These are phyloP conservation scores for Porites evermanni DNA, from an alignment of 92 coral and sea anemone species.

Conservation along the genomic window DNA sequence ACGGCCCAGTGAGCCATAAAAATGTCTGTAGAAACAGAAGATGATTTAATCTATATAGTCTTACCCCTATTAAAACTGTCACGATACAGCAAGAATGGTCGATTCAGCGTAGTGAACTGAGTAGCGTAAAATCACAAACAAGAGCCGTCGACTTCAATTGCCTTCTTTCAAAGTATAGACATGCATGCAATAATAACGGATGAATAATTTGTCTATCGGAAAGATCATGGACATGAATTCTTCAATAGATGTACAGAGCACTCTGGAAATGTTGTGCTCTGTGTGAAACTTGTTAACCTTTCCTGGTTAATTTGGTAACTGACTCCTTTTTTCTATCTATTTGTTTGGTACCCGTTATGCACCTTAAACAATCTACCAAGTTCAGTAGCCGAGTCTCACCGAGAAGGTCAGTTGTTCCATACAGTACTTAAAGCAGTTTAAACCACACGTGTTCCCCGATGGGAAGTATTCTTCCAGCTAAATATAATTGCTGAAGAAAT, in stretches of 20 bases:
- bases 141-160: background rate
- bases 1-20: background rate
- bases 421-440: no score
- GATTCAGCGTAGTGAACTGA: conserved; percentile 6
- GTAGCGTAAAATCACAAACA: background rate
- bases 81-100: background rate
- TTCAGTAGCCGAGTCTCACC: no score
- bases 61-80: conserved; percentile 11
- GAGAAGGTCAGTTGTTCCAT: no score
- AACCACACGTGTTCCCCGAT: no score
- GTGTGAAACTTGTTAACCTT: background rate
- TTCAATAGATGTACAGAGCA: background rate
- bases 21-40: conserved; percentile 16
- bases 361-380: conserved; percentile 17
- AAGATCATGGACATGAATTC: conserved; percentile 11
- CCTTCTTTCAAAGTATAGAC: background rate
- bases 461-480: no score
- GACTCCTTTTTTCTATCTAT: background rate
- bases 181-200: background rate
- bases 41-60: conserved; percentile 26
- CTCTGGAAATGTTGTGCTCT: background rate
- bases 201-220: background rate
- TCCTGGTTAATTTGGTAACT: background rate
- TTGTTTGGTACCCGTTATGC: conserved; percentile 46
- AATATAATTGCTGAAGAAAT: background rate